Evolutionary conservation across 2,113 vertebrate species (phyloP), one percentile per base, ranked within the genome.

Genomic region (Pimephales promelas): DNA sequence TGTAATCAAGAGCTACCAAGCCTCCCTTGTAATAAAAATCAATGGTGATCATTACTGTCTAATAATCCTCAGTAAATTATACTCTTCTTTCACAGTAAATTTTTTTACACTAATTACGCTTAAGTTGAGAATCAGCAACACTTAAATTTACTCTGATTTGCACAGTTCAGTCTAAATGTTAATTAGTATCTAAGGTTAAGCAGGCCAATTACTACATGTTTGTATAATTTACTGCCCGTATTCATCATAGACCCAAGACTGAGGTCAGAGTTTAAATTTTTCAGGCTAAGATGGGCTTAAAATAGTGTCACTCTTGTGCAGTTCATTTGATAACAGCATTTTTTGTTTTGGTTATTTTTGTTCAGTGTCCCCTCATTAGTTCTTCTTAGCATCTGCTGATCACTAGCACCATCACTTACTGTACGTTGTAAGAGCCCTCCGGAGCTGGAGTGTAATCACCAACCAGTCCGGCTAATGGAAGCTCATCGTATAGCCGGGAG

Each of bases 401-500:
- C 91, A 92, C 90, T 91, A 92, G 86, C 90, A 86, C 57, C 89
- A 88, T 93, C 93, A 93, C 91, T 92, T 91, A n/a, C n/a, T n/a
- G n/a, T n/a, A 92, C 88, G 87, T 59, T 79, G 89, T 91, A 89
- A 90, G 82, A 87, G 88, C 91, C 90, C 92, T 91, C 74, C 85
- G 88, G 92, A 91, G 88, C 87, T 89, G 86, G 90, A 89, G 84
- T 90, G 82, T 93, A 94, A 94, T 94, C 93, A 93, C 88, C 84
- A 88, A 87, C 89, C 90, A 91, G 89, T 86, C 83, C 72, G 90
- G 90, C 90, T 94, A 94, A 95, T 94, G 93, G 93, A 93, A 91
- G 88, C 92, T 93, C 91, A 91, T 92, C 92, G 90, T 90, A 89
- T 86, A 83, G 90, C 86, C 83, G 81, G 88, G 73, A 89, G 86